Evolutionary conservation across 1,140 invertebrate genomes (phyloP), one percentile per base, ranked within the genome.

Genomic region (Neelides sp.): DNA sequence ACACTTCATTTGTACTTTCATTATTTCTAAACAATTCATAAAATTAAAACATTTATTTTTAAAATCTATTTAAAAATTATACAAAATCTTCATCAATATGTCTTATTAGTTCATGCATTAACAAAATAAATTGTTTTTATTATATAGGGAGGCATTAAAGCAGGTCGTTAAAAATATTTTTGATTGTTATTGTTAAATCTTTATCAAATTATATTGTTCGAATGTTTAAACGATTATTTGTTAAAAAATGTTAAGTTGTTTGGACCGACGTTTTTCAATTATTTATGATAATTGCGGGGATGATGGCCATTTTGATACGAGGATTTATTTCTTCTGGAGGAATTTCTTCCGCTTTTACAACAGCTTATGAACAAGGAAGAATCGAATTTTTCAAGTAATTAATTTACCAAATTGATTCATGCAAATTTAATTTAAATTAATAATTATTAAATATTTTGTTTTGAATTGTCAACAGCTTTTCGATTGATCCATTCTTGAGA

Each of bases 401-500:
- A 35, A n/a, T n/a, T n/a, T 23, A 44, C n/a, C n/a, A n/a, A n/a
- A n/a, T n/a, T n/a, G n/a, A n/a, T n/a, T n/a, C n/a, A n/a, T n/a
- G n/a, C n/a, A n/a, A n/a, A n/a, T 20, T 43, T 45, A 17, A n/a
- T 51, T 24, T 8, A 17, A 2, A 0, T 20, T 22, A 36, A 12
- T 28, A 15, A 36, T 39, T 22, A 19, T 24, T 27, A 26, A 36
- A 32, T 37, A 23, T 17, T 35, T 22, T 37, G n/a, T 48, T n/a
- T 3, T 43, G 12, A 2, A 34, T 1, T 26, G 35, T 37, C 37
- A 12, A 24, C 46, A 73, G 70, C 54, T 66, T 70, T 20, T 63
- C 66, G 47, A 57, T 65, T 2, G 67, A 74, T 54, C 72, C 71
- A 2, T 60, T 62, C 12, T 62, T 67, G 8, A 62, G 73, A n/a